Conservation (phyloP, 2,113 vertebrate genomes). For the Pongo abelii region DNA sequence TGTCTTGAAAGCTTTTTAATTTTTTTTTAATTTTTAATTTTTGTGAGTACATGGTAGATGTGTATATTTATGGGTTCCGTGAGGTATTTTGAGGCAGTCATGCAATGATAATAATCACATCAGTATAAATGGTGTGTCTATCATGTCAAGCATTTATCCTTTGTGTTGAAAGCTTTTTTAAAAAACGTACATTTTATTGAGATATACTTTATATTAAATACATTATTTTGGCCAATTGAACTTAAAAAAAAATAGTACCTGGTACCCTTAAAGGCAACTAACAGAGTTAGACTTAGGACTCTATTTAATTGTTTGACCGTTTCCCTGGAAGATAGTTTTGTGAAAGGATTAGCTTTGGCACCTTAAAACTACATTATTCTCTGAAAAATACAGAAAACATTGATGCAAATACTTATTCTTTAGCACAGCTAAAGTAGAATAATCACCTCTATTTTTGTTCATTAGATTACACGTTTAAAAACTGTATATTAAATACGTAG, state of each 20-base stretch:
- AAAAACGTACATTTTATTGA: background rate
- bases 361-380: background rate
- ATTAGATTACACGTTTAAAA: background rate
- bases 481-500: background rate
- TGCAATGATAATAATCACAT: too few relatives aligned
- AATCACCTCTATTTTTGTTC: background rate
- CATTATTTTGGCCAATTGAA: background rate
- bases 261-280: background rate
- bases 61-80: too few relatives aligned
- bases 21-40: background rate
- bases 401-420: slow-evolving; percentile 24
- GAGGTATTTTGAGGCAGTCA: too few relatives aligned
- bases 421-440: background rate
- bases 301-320: background rate
- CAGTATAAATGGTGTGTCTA: too few relatives aligned
- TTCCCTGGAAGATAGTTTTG: background rate
- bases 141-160: too few relatives aligned
- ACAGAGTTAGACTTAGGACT: background rate
- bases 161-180: slow-evolving; percentile 6
- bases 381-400: background rate
- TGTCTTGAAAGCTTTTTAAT: background rate
- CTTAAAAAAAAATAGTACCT: background rate
- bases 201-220: background rate
- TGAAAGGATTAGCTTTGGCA: background rate
- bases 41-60: too few relatives aligned